Percentiles rank a stretch among this genome's conserved stretches.
These are phyloP conservation scores for Catostomus latipinnis DNA, from an alignment of 2,797 vertebrate species.

Conservation along the genomic window DNA sequence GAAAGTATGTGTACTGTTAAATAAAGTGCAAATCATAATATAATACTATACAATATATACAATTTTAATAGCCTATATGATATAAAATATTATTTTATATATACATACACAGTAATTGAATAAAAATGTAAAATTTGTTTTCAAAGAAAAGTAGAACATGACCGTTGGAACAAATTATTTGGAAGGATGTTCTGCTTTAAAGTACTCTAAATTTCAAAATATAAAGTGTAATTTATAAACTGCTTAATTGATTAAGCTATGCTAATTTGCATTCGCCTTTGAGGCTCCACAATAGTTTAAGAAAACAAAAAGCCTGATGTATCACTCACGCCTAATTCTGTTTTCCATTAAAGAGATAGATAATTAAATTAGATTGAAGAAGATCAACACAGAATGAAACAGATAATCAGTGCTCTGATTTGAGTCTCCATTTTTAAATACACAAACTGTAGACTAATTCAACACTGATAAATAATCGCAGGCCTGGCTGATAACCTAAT, in stretches of 20 bases:
- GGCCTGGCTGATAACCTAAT: slow-evolving; percentile 50
- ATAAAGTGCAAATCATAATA: not conserved
- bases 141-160: not conserved
- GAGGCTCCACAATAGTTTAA: slow-evolving; percentile 28
- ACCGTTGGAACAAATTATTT: not conserved
- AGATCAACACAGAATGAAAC: slow-evolving; percentile 47
- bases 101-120: too few relatives aligned
- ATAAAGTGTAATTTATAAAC: not conserved
- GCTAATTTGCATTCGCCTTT: slow-evolving; percentile 33
- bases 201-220: not conserved
- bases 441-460: slow-evolving; percentile 50
- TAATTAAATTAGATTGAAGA: slow-evolving; percentile 47
- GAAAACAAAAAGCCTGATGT: slow-evolving; percentile 45
- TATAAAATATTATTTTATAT: too few relatives aligned
- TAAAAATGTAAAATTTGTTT: not conserved
- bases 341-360: slow-evolving; percentile 56
- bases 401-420: slow-evolving; percentile 44
- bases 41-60: too few relatives aligned
- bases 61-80: too few relatives aligned
- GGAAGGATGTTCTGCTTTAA: not conserved
- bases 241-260: slow-evolving; percentile 15
- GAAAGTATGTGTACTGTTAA: not conserved
- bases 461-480: slow-evolving; percentile 54
- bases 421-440: slow-evolving; percentile 48
- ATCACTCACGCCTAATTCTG: slow-evolving; percentile 40